Base-by-base conservation (phyloP, 37 sponge, comb jelly and placozoan species). In the Spongia lamella region DNA sequence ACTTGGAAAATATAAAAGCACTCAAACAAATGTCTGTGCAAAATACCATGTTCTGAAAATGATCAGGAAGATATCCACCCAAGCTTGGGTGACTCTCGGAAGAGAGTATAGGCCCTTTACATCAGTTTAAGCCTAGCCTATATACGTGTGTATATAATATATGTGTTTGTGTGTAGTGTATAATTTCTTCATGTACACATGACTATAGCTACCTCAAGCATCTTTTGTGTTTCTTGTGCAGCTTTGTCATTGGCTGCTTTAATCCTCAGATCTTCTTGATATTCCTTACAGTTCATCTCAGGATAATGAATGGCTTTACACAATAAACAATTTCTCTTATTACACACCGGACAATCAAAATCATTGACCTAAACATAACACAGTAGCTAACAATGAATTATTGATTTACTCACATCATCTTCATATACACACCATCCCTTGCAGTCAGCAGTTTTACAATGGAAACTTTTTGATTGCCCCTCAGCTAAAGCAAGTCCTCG, bases 281-380 rank as follows among this genome's bases (percentile, higher is more conserved):
- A 95, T 84, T 95, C 86, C 76, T 95, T 76, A 53, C 96, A 95
- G 84, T 95, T 88, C 96, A 85, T 88, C 7, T 74, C 92, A 30
- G 81, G 83, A 43, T 43, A 43, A 57, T 95, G 96, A 61, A 88
- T 90, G 39, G 96, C 96, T 78, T 94, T 94, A 56, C 95, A 94
- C 37, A 83, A 57, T 16, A 92, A 56, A 53, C 92, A 92, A 61
- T 84, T 84, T 29, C 16, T 60, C 61, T 85, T 78, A 17, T 55
- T 75, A 37, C 93, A 92, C 26, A 84, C 62, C 13, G 73, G 82
- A 27, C 93, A 92, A 27, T 55, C 25, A 60, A 88, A 93, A 61
- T 86, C 79, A 50, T 90, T 90, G 30, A 87, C 88, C 70, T 68
- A 43, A 43, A 43, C 5, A 43, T 29, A 58, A 58, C 13, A 58